phyloP scores from a whole-genome alignment of 2,113 vertebrate species.

The Phaethon lepturus region DNA sequence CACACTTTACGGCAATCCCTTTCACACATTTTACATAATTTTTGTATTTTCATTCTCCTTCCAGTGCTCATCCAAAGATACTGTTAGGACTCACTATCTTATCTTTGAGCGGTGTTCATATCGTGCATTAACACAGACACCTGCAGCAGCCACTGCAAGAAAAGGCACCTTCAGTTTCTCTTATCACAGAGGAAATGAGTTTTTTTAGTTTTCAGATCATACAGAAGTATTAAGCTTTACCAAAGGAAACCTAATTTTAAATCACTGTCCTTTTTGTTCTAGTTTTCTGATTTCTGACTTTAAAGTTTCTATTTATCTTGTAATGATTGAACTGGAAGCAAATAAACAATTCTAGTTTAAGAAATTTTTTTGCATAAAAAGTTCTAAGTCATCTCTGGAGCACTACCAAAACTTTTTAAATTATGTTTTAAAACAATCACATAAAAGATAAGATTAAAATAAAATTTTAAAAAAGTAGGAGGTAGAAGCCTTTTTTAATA shows the following conservation, averaged over 20 bases:
- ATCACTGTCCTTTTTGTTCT: neutral
- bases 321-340: neutral
- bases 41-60: neutral
- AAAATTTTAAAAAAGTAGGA: too few relatives aligned
- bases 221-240: neutral
- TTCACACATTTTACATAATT: neutral
- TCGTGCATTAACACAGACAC: neutral
- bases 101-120: neutral
- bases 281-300: neutral
- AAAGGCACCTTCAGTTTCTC: neutral
- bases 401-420: neutral
- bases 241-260: neutral
- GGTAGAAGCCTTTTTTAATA: neutral
- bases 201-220: constrained; percentile 14
- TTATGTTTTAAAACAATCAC: neutral
- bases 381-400: accelerated
- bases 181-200: neutral
- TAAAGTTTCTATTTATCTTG: neutral
- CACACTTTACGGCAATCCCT: neutral
- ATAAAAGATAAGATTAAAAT: neutral
- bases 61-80: neutral
- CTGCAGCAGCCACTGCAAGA: neutral
- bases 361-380: neutral
- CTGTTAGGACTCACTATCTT: neutral
- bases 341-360: neutral